A percentile compares a stretch with the other conserved stretches of the same genome.
Conservation (phyloP, 2,888 invertebrate species). For the Lasioglossum pauxillum region DNA sequence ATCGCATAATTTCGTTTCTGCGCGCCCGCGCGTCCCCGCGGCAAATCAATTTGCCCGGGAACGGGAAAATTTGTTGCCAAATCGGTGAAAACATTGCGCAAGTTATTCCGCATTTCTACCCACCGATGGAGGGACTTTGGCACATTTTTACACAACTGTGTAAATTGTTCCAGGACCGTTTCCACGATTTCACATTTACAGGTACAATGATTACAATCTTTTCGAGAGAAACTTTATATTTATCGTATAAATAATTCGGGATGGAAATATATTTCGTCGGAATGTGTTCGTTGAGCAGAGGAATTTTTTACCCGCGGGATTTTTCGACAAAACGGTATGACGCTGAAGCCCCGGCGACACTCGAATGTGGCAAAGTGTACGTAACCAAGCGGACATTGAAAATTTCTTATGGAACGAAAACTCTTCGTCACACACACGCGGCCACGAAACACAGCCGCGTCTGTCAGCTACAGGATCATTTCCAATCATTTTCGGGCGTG, state of each 20-base stretch:
- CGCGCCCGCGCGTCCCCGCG: background rate
- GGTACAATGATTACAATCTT: too few relatives aligned
- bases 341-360: background rate
- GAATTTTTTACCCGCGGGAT: background rate
- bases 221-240: too few relatives aligned
- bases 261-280: background rate
- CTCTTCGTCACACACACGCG: conserved; percentile 9
- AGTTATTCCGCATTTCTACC: background rate
- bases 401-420: conserved; percentile 30
- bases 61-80: background rate
- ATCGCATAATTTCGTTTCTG: background rate
- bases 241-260: background rate
- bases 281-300: background rate
- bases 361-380: conserved; percentile 14
- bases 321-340: background rate
- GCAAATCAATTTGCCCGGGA: background rate
- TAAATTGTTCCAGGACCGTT: background rate
- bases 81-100: background rate
- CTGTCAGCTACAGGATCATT: conserved; percentile 66
- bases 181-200: too few relatives aligned
- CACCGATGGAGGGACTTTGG: background rate
- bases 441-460: conserved; percentile 32
- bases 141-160: background rate
- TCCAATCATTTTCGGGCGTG: conserved; percentile 65
- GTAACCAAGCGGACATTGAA: conserved; percentile 32